Evolutionary conservation across 2,113 vertebrate genomes (phyloP).

Genomic region (Calyptommatus sinebrachiatus): DNA sequence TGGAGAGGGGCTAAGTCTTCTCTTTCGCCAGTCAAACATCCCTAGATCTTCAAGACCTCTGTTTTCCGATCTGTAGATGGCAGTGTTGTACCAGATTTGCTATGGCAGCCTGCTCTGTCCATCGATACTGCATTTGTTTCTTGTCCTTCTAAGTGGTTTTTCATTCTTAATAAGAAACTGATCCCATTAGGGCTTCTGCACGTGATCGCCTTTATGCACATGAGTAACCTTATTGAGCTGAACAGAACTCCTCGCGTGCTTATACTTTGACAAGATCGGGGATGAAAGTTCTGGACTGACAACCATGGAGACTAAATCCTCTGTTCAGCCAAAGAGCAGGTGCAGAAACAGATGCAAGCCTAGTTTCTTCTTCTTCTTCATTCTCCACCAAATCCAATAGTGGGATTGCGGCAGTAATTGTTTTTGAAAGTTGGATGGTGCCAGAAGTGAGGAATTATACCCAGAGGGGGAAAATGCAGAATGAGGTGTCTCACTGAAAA

Average conservation of each 20-base stretch:
- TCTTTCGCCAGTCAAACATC: too few species aligned
- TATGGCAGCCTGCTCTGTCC: neutral
- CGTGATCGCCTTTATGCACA: constrained; percentile 9
- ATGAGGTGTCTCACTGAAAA: neutral
- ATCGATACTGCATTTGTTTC: constrained; percentile 5
- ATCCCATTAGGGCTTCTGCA: constrained; percentile 9
- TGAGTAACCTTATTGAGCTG: neutral
- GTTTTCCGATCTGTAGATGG: constrained; percentile 16
- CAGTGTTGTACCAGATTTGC: constrained; percentile 18
- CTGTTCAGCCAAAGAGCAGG: constrained; percentile 3
- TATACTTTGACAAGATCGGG: constrained; percentile 23
- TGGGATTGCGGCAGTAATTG: neutral
- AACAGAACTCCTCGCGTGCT: constrained; percentile 3
- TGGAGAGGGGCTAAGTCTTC: too few species aligned
- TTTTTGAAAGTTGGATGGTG: constrained; percentile 9
- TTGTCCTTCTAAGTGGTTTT: constrained; percentile 17
- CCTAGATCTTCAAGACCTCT: too few species aligned
- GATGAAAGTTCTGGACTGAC: constrained; percentile 22
- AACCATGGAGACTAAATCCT: constrained; percentile 14
- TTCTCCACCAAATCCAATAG: neutral
- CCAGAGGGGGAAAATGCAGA: neutral
- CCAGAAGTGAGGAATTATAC: constrained; percentile 12
- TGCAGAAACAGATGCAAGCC: constrained; percentile 9
- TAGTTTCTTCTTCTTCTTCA: constrained; percentile 14
- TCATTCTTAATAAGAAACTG: constrained; percentile 6